Base-by-base conservation (phyloP, 2,888 invertebrate genomes). In the Meteorus cinctellus region DNA sequence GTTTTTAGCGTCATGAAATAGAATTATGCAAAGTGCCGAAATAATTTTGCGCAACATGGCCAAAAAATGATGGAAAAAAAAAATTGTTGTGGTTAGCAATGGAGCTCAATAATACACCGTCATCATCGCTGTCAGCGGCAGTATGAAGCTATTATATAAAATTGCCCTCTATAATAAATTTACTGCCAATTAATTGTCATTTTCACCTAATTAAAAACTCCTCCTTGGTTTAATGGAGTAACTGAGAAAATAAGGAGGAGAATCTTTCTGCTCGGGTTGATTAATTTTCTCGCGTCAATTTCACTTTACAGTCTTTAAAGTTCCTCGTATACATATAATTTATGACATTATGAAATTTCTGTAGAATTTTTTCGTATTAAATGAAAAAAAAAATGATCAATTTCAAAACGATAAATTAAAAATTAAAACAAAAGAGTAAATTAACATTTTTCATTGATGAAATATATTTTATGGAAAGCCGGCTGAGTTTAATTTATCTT, bases 401-500 rank as follows among this genome's bases (percentile, higher is more conserved):
- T 8, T 8, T 10, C 12, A 12, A 41, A 41, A 41, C 2, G 41
- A 41, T 12, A 29, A 8, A 14, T 29, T 0, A 29, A 24, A 27
- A 24, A 27, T 62, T 34, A 2, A 34, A 34, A 29, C 29, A 29
- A 2, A 29, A 1, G 8, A 34, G 34, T 5, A 29, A 19, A n/a
- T n/a, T n/a, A 55, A 8, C 1, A 29, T 41, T 65, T 19, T 36
- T 41, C 65, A 12, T 41, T 29, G 27, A 29, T 62, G 14, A 31
- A 62, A 24, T 24, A 27, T 62, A 16, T 6, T 41, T 41, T 65
- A 19, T 34, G 19, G 0, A 4, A 16, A 31, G 14, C 10, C 3
- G 31, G 65, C 16, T 12, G 12, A n/a, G 65, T 41, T 36, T 12
- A 41, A 65, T 65, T 65, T 65, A 65, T 65, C 65, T 65, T 8